These are phyloP conservation scores for Hemicentrotus pulcherrimus DNA, from an alignment of 35 echinoderm and acorn worm species.

Conservation along the genomic window DNA sequence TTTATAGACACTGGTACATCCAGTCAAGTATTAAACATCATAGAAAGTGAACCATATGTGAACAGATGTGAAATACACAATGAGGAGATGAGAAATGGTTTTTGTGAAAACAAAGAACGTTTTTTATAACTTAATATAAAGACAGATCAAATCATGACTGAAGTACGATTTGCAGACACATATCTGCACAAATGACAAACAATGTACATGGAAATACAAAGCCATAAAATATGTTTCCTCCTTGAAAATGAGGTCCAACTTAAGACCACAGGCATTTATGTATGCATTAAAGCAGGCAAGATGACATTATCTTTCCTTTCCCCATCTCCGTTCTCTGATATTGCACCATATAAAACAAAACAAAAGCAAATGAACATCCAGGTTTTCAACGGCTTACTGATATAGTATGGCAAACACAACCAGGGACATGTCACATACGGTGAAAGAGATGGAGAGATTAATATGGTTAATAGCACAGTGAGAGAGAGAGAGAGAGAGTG, in stretches of 20 bases:
- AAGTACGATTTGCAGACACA: not conserved
- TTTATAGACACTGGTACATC: not conserved
- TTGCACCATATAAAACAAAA: conserved; percentile 19
- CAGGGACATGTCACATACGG: not conserved
- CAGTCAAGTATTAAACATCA: not conserved
- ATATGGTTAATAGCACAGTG: too few species aligned
- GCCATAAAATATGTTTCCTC: not conserved
- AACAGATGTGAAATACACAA: not conserved
- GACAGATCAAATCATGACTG: not conserved
- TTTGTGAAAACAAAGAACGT: not conserved
- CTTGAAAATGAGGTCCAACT: not conserved
- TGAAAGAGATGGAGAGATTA: not conserved
- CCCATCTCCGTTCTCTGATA: not conserved
- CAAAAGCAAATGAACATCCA: not conserved
- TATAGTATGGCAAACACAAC: not conserved
- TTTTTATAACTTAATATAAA: not conserved
- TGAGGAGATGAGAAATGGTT: not conserved
- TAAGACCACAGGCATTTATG: not conserved
- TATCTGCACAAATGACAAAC: not conserved
- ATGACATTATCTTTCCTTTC: not conserved
- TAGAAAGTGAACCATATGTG: not conserved
- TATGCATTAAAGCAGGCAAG: not conserved
- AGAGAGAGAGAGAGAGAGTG: not conserved
- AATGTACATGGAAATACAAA: not conserved
- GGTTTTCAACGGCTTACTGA: not conserved